These are phyloP conservation scores for Leptinotarsa defecta DNA, from an alignment of 1,140 invertebrate species.

Conservation along the genomic window DNA sequence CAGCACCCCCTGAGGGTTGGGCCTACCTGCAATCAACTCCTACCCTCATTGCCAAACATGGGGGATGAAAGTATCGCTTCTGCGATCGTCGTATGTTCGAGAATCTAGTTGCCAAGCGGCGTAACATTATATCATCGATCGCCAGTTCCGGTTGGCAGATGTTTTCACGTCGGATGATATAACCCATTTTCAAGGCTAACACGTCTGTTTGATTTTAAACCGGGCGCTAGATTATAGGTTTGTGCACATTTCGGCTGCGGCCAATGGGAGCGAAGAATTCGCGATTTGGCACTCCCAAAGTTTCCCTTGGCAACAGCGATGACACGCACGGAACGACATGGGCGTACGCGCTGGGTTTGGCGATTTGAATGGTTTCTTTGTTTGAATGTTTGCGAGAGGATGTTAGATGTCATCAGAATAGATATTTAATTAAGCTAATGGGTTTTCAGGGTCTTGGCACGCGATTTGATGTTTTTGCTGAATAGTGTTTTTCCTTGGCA, in stretches of 20 bases:
- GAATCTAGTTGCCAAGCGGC: too few species aligned
- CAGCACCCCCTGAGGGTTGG: not conserved
- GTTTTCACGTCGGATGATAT: slow-evolving; percentile 29
- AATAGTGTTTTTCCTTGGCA: too few species aligned
- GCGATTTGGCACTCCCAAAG: slow-evolving; percentile 40
- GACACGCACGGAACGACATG: slow-evolving; percentile 31
- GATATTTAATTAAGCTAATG: not conserved
- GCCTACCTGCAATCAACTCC: not conserved
- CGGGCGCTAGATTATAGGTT: not conserved
- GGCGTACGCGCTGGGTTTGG: slow-evolving; percentile 14
- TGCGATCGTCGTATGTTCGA: too few species aligned
- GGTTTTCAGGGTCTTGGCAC: not conserved
- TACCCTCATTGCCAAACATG: not conserved
- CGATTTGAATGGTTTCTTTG: not conserved
- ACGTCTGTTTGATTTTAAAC: not conserved
- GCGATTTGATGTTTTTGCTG: too few species aligned
- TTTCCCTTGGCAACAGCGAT: slow-evolving; percentile 41
- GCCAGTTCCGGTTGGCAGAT: slow-evolving; percentile 12
- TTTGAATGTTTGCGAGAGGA: not conserved
- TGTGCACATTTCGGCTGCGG: slow-evolving; percentile 13
- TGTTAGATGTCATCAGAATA: not conserved
- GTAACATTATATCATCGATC: not conserved
- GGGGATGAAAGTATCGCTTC: not conserved
- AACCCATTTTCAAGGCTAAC: slow-evolving; percentile 27
- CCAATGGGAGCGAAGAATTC: slow-evolving; percentile 36